These are phyloP conservation scores for Malurus cyaneus DNA, from an alignment of 2,113 vertebrate species.

Conservation along the genomic window DNA sequence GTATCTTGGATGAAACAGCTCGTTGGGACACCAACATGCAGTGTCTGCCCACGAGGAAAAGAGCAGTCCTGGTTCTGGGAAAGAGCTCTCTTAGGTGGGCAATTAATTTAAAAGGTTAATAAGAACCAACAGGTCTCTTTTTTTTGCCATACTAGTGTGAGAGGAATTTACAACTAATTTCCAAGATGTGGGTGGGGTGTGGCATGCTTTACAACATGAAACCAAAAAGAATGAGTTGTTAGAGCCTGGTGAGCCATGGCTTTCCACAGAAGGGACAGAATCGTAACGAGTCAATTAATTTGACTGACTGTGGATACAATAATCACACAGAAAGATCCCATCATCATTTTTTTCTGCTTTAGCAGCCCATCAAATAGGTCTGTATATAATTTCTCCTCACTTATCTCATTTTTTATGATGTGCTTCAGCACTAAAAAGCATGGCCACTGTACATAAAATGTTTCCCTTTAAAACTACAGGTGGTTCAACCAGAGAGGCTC, in stretches of 20 bases:
- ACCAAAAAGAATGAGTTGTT: not conserved
- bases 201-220: not conserved
- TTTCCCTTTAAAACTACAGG: not conserved
- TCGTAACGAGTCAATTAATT: not conserved
- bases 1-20: not conserved
- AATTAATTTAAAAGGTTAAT: not conserved
- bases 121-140: not conserved
- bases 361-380: not conserved
- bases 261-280: not conserved
- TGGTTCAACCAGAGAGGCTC: not conserved
- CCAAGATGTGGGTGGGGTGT: not conserved
- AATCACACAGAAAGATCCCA: not conserved
- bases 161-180: not conserved
- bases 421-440: not conserved
- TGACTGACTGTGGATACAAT: not conserved
- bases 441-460: not conserved
- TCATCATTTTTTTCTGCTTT: not conserved
- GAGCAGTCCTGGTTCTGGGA: not conserved
- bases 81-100: not conserved
- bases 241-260: not conserved
- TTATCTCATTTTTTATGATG: not conserved
- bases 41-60: not conserved
- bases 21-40: not conserved
- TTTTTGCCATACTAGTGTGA: not conserved
- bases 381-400: not conserved